Evolutionary conservation across 2,888 invertebrate species (phyloP), one percentile per base, ranked within the genome.

Genomic region (Ellobium chinense): DNA sequence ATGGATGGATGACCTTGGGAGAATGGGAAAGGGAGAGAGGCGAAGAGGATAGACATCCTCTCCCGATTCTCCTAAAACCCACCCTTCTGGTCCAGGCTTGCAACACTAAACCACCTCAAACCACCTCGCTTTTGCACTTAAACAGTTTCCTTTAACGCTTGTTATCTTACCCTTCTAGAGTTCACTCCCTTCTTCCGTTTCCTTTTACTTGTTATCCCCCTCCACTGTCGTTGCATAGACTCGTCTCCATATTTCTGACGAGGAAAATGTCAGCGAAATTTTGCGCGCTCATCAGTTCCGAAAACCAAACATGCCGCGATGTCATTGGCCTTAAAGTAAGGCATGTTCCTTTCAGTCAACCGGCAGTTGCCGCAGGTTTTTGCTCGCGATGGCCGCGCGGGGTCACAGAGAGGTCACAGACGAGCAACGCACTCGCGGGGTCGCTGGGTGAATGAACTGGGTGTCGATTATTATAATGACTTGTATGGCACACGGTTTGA

Each of bases 361-460:
- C 36, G 4, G 70, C 56, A n/a, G 58, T 58, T 31, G 56, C 70
- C 56, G 56, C 56, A 56, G 56, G 70, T 70, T 70, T 54, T 34
- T 14, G 56, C 31, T n/a, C n/a, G 56, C 14, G 62, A 27, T 39
- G 37, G 60, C 46, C 14, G n/a, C 62, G 36, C 7, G 34, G 65
- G 75, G 29, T 75, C 65, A 65, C 21, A 0, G 31, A 29, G 65
- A 75, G 65, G 65, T 75, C 46, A 75, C 24, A 24, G 63, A 75
- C 65, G 63, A 75, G 65, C 65, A 75, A 75, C 65, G 29, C 75
- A 54, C 62, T n/a, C 1, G 54, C 18, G 36, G 65, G 75, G 36
- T 54, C 54, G 24, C n/a, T 24, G 65, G 75, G 63, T 75, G 75
- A 75, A 75, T 75, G 75, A 75, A 75, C 75, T 65, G 46, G 24